Percentiles rank a stretch among this genome's conserved stretches.
phyloP scores from a whole-genome alignment of 37 sponge, comb jelly and placozoan species.

The Theonella swinhoei region DNA sequence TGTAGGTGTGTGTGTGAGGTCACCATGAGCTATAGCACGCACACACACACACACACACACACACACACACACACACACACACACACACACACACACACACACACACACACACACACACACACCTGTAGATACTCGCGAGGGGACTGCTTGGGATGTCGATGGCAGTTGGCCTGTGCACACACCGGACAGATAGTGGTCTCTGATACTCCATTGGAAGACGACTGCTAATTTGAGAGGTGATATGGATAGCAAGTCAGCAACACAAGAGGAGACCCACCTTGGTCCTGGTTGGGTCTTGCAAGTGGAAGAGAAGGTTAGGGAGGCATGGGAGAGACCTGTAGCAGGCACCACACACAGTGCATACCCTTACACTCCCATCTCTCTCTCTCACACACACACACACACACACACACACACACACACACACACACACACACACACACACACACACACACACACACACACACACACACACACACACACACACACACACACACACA shows the following conservation, averaged over 20 bases:
- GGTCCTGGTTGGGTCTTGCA: not conserved
- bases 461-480: too few relatives aligned
- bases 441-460: too few relatives aligned
- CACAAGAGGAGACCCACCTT: not conserved
- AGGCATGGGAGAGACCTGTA: not conserved
- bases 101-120: conserved; percentile 6
- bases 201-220: not conserved
- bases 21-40: too few relatives aligned
- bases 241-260: not conserved
- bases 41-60: conserved; percentile 2
- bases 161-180: conserved; percentile 8
- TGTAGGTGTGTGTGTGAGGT: not conserved
- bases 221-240: not conserved
- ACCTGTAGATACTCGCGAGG: conserved; percentile 6
- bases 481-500: too few relatives aligned
- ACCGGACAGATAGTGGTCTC: not conserved
- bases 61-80: conserved; percentile 7
- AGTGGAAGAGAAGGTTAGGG: conserved; percentile 29
- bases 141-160: not conserved
- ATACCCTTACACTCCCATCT: not conserved
- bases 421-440: conserved; percentile 26
- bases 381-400: not conserved
- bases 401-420: too few relatives aligned
- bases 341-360: not conserved
- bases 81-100: conserved; percentile 11